These are phyloP conservation scores for Catocala sponsa DNA, from an alignment of 2,888 invertebrate genomes.

Conservation along the genomic window DNA sequence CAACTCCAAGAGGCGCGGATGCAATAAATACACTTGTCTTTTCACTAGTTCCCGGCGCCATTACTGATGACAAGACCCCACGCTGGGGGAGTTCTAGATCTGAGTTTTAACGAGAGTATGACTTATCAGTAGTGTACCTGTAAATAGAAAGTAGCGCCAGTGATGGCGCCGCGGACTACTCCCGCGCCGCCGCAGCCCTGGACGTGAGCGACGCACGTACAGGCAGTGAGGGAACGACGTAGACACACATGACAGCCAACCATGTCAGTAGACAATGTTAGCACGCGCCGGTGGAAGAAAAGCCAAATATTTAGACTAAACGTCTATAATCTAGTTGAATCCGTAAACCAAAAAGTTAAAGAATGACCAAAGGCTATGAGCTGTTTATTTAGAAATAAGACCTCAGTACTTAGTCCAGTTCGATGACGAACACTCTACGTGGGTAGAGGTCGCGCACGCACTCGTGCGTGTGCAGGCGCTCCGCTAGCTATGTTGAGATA, in stretches of 20 bases:
- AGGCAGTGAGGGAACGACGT: constrained; percentile 7
- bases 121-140: constrained; percentile 21
- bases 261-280: constrained; percentile 47
- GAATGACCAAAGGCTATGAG: constrained; percentile 85
- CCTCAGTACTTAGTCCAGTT: constrained; percentile 46
- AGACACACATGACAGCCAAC: constrained; percentile 38
- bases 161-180: constrained; percentile 42
- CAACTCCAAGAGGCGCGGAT: constrained; percentile 93
- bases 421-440: constrained; percentile 40
- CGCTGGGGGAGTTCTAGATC: constrained; percentile 37
- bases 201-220: constrained; percentile 22
- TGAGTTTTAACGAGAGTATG: constrained; percentile 39
- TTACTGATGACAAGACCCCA: constrained; percentile 38
- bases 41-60: constrained; percentile 30
- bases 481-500: constrained; percentile 65
- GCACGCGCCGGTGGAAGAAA: constrained; percentile 44
- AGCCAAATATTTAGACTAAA: constrained; percentile 76
- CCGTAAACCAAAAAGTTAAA: constrained; percentile 74
- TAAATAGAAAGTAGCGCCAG: constrained; percentile 35
- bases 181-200: constrained; percentile 41
- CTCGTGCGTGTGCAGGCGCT: constrained; percentile 41
- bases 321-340: constrained; percentile 64
- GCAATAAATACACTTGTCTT: constrained; percentile 84
- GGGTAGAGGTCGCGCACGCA: constrained; percentile 38
- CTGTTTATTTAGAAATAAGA: constrained; percentile 72